Conservation (phyloP, 1,140 invertebrate genomes). For the Lethrus apterus region DNA sequence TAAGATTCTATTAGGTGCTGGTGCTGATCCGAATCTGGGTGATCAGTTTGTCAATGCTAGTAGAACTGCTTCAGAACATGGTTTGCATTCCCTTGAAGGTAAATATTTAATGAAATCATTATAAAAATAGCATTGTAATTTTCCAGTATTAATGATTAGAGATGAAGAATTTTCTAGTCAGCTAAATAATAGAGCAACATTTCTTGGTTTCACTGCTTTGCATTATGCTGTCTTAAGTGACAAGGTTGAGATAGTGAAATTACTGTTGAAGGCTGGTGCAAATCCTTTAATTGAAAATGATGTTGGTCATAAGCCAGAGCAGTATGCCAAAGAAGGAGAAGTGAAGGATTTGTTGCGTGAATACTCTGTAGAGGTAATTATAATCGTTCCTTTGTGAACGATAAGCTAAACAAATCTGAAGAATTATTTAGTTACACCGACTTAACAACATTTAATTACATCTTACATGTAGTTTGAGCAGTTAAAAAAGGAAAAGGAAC, state of each 20-base stretch:
- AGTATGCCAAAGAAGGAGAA: conserved; percentile 59
- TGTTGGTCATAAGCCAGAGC: conserved; percentile 66
- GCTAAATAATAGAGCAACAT: conserved; percentile 67
- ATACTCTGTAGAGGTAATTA: conserved; percentile 30
- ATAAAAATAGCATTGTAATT: too few species aligned
- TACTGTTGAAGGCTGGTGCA: conserved; percentile 59
- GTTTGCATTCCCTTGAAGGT: conserved; percentile 38
- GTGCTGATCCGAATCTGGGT: conserved; percentile 70
- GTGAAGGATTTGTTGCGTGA: conserved; percentile 29
- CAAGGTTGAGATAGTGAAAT: conserved; percentile 52
- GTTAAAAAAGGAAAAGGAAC: conserved; percentile 50
- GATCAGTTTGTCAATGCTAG: conserved; percentile 74
- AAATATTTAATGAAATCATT: background rate
- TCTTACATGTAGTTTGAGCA: conserved; percentile 56
- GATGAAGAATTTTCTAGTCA: conserved; percentile 58
- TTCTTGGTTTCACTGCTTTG: conserved; percentile 79
- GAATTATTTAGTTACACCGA: too few species aligned
- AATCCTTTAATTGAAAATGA: conserved; percentile 70
- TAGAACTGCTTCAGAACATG: conserved; percentile 46
- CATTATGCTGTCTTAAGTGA: conserved; percentile 83
- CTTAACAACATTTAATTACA: too few species aligned
- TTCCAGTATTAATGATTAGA: conserved; percentile 33
- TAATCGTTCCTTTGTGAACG: conserved; percentile 31
- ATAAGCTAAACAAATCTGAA: too few species aligned
- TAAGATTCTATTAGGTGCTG: conserved; percentile 59